A percentile compares a stretch with the other conserved stretches of the same genome.
Conservation (phyloP, 2,113 vertebrate genomes). For the Ornithorhynchus anatinus region DNA sequence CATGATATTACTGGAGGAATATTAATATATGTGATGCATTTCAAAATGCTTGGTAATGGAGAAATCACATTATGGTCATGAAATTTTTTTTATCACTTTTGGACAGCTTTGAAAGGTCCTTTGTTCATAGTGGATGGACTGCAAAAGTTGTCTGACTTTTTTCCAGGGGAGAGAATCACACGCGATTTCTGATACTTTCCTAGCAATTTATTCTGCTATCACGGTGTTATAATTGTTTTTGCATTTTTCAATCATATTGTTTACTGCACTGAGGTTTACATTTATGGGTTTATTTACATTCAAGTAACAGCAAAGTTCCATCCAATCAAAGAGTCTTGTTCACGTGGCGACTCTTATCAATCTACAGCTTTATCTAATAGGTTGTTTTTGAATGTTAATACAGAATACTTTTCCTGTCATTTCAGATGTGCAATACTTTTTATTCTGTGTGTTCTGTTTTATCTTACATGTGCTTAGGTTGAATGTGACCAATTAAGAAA, state of each 20-base stretch:
- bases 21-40: conserved; percentile 6
- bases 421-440: neutral
- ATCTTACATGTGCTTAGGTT: neutral
- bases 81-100: neutral
- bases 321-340: neutral
- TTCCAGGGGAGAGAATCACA: conserved; percentile 11
- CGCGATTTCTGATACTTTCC: neutral
- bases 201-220: neutral
- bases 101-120: conserved; percentile 20
- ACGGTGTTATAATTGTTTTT: neutral
- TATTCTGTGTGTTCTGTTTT: neutral
- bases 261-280: neutral
- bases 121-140: conserved; percentile 18
- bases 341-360: no score
- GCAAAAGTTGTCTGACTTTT: conserved; percentile 18
- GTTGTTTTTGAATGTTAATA: neutral
- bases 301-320: neutral
- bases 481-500: conserved; percentile 12
- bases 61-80: conserved; percentile 8
- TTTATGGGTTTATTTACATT: neutral
- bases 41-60: conserved; percentile 11
- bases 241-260: neutral
- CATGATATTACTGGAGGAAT: neutral
- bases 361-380: neutral
- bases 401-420: neutral